Evolutionary conservation across 2,888 invertebrate genomes (phyloP).

Genomic region (Plagiodera versicolora): DNA sequence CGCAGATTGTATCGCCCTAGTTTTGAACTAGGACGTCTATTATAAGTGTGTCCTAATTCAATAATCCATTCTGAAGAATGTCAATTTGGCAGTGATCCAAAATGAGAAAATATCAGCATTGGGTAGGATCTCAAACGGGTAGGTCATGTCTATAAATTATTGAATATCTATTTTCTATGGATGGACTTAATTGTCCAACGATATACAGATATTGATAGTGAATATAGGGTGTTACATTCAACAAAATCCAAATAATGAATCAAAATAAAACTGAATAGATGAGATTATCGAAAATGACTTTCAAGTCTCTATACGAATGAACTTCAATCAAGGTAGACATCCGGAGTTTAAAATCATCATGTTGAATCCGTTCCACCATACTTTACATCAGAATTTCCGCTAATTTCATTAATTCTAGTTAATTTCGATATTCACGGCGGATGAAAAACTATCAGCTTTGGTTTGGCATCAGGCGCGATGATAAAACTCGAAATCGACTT

Average conservation of each 20-base stretch:
- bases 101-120: constrained; percentile 2
- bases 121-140: background rate
- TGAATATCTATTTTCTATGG: too few relatives aligned
- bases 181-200: too few relatives aligned
- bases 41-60: constrained; percentile 13
- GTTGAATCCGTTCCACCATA: background rate
- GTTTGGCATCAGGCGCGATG: background rate
- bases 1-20: background rate
- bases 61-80: constrained; percentile 10
- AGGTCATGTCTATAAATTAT: too few relatives aligned
- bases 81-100: constrained; percentile 11
- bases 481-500: background rate
- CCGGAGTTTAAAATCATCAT: background rate
- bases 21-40: constrained; percentile 6
- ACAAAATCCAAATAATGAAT: too few relatives aligned
- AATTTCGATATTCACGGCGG: background rate
- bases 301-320: too few relatives aligned
- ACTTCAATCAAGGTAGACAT: background rate
- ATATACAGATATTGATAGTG: too few relatives aligned
- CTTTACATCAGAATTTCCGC: background rate
- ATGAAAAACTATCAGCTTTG: background rate
- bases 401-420: background rate
- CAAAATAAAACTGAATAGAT: too few relatives aligned
- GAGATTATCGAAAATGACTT: too few relatives aligned
- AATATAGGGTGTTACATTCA: too few relatives aligned